Evolutionary conservation across 1,140 invertebrate genomes (phyloP).

Genomic region (Drosophila sp.): DNA sequence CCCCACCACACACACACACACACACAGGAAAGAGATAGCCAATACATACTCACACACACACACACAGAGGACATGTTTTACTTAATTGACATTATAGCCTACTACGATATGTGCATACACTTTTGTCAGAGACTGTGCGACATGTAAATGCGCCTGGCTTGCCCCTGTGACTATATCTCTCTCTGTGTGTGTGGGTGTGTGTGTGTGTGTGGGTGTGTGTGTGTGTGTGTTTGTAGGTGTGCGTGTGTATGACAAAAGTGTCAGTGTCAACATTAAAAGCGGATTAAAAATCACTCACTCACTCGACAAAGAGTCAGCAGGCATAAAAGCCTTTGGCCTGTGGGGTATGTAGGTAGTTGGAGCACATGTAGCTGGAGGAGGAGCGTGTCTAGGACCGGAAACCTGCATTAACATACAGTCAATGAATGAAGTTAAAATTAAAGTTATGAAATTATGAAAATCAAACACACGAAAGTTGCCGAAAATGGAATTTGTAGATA

Average conservation of each 20-base stretch:
- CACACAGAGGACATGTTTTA: constrained; percentile 32
- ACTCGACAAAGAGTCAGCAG: constrained; percentile 55
- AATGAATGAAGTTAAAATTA: not conserved
- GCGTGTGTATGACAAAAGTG: constrained; percentile 59
- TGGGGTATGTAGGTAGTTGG: constrained; percentile 18
- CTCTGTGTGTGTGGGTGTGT: constrained; percentile 1
- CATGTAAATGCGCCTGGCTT: constrained; percentile 78
- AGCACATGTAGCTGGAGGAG: not conserved
- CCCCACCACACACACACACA: constrained; percentile 25
- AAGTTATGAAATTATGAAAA: constrained; percentile 2
- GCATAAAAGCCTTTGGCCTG: constrained; percentile 68
- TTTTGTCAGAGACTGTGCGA: constrained; percentile 58
- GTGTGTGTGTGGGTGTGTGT: no score
- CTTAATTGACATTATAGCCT: constrained; percentile 80
- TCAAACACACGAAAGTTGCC: no score
- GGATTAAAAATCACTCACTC: constrained; percentile 82
- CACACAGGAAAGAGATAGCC: constrained; percentile 7
- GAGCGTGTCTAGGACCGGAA: not conserved
- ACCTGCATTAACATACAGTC: not conserved
- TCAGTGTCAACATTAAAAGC: constrained; percentile 83
- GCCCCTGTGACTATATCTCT: constrained; percentile 11
- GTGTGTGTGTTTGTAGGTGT: constrained; percentile 27
- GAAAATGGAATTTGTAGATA: no score
- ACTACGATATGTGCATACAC: constrained; percentile 79
- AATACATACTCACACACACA: constrained; percentile 9